Evolutionary conservation across 2,113 vertebrate genomes (phyloP), one percentile per base, ranked within the genome.

Genomic region (Dasypus novemcinctus): DNA sequence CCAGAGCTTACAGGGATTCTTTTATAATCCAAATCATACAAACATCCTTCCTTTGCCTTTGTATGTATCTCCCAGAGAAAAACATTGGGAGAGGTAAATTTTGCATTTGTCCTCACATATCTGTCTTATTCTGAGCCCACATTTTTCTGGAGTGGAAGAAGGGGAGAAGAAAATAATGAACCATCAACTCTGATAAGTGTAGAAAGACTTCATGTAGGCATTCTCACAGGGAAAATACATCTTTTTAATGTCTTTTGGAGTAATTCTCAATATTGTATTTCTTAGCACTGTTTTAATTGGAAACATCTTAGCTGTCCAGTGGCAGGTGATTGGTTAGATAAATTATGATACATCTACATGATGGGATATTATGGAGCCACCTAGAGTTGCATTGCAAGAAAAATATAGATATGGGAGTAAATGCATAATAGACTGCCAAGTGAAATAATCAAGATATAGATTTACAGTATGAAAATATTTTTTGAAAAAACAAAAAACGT

Each of bases 281-380:
- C 83, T 92, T 91, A 68, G 31, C 41, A 49, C 72, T 61, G 63
- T 75, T 95, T 96, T 96, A 92, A 94, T 64, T 95, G 90, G 94
- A 97, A 95, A 94, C 80, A 83, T 94, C 59, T 81, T 95, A 90
- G 91, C 89, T 86, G 74, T 90, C 76, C 85, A 94, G 38, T 80
- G 54, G 75, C 41, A 57, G 41, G 2, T 4, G 18, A 29, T 76
- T 90, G 76, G n/a, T 64, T 90, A 79, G 66, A 68, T 93, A 93
- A 78, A 94, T 83, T 91, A 80, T 3, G 7, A 49, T 36, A 11
- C 2, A 49, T 87, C 49, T 57, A 0, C 75, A 23, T 61, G 72
- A 74, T 64, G 71, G 27, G 59, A n/a, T 87, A 33, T 69, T 49
- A 52, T 41, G 66, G n/a, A 92, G 83, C 57, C 92, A 72, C 41